These are phyloP conservation scores for Achlya flavicornis DNA, from an alignment of 2,888 invertebrate genomes.

Conservation along the genomic window DNA sequence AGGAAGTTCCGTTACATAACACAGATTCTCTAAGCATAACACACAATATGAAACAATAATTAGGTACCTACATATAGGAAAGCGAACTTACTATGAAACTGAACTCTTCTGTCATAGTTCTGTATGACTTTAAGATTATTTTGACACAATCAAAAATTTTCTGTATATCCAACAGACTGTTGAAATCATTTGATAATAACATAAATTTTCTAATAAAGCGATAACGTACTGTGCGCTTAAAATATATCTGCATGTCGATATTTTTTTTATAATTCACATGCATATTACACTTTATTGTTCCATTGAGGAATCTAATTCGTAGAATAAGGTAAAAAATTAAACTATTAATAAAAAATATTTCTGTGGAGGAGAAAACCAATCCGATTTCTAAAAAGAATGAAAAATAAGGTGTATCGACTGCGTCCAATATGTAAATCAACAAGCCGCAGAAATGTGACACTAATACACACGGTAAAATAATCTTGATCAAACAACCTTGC, in stretches of 20 bases:
- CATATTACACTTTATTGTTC: constrained; percentile 29
- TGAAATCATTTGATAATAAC: constrained; percentile 17
- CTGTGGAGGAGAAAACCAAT: constrained; percentile 32
- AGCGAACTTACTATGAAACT: constrained; percentile 40
- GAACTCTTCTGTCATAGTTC: constrained; percentile 34
- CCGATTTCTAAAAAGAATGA: constrained; percentile 29
- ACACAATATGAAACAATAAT: too few relatives aligned
- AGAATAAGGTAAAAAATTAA: constrained; percentile 38
- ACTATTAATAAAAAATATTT: constrained; percentile 31
- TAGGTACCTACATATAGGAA: too few relatives aligned
- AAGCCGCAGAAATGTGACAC: constrained; percentile 30
- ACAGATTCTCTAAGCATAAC: too few relatives aligned
- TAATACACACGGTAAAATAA: constrained; percentile 22
- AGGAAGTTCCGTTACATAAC: too few relatives aligned
- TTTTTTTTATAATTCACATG: constrained; percentile 9
- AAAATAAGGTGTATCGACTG: constrained; percentile 28
- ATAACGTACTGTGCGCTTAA: background rate
- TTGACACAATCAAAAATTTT: constrained; percentile 27
- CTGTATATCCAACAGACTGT: background rate
- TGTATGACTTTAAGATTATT: constrained; percentile 39
- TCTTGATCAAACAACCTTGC: constrained; percentile 29
- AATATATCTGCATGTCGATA: background rate
- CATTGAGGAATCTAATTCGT: constrained; percentile 38
- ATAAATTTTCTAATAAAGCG: constrained; percentile 21
- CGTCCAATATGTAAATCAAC: constrained; percentile 19